Conservation (phyloP, 92 coral and sea anemone genomes). For the Epizoanthus scotinus region DNA sequence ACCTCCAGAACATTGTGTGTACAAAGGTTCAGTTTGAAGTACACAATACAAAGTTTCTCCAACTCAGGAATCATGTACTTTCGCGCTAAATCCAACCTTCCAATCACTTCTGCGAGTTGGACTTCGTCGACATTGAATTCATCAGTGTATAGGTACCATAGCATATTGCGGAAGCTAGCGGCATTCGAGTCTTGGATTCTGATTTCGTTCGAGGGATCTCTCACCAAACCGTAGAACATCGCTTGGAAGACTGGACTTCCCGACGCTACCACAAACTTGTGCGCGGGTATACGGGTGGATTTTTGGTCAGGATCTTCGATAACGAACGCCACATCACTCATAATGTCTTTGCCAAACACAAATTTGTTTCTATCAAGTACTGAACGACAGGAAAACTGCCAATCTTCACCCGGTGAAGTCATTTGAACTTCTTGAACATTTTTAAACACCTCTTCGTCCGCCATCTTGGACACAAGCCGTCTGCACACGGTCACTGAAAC, state of each 20-base stretch:
- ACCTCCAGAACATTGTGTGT: background rate
- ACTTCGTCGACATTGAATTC: background rate
- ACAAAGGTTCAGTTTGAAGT: background rate
- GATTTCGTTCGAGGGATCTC: background rate
- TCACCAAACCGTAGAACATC: slow-evolving; percentile 6
- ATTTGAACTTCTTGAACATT: background rate
- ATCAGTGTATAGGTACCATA: slow-evolving; percentile 4
- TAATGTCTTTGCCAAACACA: background rate
- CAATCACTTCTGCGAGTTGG: background rate
- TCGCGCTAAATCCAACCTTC: background rate
- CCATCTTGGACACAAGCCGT: background rate
- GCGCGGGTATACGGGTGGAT: background rate
- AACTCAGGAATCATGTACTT: background rate
- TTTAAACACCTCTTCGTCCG: background rate
- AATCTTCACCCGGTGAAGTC: background rate
- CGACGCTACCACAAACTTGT: slow-evolving; percentile 13
- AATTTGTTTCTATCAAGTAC: slow-evolving; percentile 6
- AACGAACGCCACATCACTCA: background rate
- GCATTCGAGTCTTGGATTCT: background rate
- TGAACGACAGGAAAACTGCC: slow-evolving; percentile 1
- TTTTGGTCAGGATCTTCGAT: background rate
- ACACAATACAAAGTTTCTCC: background rate
- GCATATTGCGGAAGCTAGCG: slow-evolving; percentile 7
- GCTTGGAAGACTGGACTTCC: slow-evolving; percentile 14
- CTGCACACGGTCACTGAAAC: no score